Evolutionary conservation across 2,113 vertebrate genomes (phyloP).

Genomic region (Leuciscus idus): DNA sequence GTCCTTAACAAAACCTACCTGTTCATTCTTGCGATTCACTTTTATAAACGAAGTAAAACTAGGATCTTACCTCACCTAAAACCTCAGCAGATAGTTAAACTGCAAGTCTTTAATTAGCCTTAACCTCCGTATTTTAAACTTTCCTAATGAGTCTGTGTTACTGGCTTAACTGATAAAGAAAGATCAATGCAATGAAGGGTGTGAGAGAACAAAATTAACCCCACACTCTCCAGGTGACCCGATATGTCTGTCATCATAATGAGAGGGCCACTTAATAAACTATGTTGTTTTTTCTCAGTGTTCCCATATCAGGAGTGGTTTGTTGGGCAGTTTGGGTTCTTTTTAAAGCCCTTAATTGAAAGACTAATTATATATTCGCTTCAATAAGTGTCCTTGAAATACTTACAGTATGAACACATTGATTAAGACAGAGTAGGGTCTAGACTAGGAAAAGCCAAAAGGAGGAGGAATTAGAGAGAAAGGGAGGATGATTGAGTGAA

Average conservation of each 20-base stretch:
- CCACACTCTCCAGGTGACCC: neutral
- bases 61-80: neutral
- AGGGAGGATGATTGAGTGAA: neutral
- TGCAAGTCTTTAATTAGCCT: slow-evolving; percentile 19
- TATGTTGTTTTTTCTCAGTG: neutral
- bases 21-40: neutral
- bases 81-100: neutral
- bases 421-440: neutral
- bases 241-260: slow-evolving; percentile 11
- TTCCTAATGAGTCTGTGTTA: slow-evolving; percentile 29
- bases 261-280: neutral
- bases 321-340: neutral
- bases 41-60: neutral
- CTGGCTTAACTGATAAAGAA: slow-evolving; percentile 42
- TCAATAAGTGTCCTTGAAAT: slow-evolving; percentile 19
- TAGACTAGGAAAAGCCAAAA: neutral
- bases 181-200: slow-evolving; percentile 9
- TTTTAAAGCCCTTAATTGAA: neutral
- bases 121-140: slow-evolving; percentile 36
- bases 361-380: neutral
- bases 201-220: slow-evolving; percentile 24
- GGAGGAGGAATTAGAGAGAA: neutral
- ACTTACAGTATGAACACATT: neutral
- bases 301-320: neutral
- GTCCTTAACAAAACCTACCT: neutral